Conservation (phyloP, 1,140 invertebrate species). For the Globodera rostochiensis region DNA sequence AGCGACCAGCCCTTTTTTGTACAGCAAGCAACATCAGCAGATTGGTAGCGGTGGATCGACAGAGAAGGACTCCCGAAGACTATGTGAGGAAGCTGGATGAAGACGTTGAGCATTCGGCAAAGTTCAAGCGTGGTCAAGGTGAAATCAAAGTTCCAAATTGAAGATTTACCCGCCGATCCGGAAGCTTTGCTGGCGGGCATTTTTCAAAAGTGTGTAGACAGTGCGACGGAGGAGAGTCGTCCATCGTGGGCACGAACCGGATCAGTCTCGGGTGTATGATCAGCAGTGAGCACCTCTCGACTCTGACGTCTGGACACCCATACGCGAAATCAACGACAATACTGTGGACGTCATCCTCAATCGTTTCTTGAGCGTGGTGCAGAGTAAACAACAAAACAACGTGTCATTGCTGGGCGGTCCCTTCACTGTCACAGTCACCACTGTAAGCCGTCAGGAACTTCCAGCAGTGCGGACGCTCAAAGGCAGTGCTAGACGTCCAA, state of each 20-base stretch:
- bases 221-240: not conserved
- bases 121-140: not conserved
- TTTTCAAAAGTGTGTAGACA: not conserved
- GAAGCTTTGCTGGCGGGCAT: not conserved
- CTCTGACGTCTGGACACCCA: too few species aligned
- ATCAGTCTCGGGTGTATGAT: constrained; percentile 4
- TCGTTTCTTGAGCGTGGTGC: too few species aligned
- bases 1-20: too few species aligned
- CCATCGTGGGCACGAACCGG: not conserved
- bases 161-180: not conserved
- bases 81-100: not conserved
- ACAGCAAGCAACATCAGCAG: not conserved
- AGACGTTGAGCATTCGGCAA: not conserved
- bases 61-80: not conserved
- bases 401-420: not conserved
- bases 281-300: not conserved
- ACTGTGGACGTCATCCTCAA: too few species aligned
- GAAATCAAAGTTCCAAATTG: not conserved
- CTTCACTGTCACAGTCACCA: not conserved
- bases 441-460: not conserved
- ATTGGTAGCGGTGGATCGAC: not conserved
- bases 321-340: too few species aligned
- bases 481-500: not conserved
- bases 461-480: not conserved
- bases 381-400: too few species aligned